Base-by-base conservation (phyloP, 2,113 vertebrate species). In the Isichthys henryi region DNA sequence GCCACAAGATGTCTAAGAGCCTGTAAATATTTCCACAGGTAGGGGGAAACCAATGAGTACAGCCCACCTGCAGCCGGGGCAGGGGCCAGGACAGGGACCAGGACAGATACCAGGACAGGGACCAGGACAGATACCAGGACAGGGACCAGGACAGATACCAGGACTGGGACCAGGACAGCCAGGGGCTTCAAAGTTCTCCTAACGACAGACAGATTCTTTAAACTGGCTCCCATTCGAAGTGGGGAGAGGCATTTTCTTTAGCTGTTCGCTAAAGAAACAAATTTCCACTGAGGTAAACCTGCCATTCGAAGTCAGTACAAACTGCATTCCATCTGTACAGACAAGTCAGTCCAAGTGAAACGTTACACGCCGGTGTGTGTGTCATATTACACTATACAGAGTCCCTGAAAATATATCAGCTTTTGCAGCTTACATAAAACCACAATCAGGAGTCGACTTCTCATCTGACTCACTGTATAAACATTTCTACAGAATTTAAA, bases 141-240 rank as follows among this genome's bases (percentile, higher is more conserved):
- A 50, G 49, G 0, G 49, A 50, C 11, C 49, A 13, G 66, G 70
- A 8, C 9, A 53, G 50, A 0, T 11, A 52, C 50, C 50, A 17
- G 15, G 50, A 52, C 13, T 3, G 50, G 3, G 49, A 50, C 49
- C 3, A 49, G 82, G 82, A 48, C 82, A 23, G 82, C 8, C 48
- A 52, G 84, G 11, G 49, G 45, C 83, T 46, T 89, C 80, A 89
- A 86, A 89, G 89, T 27, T 83, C n/a, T 62, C 53, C 82, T n/a
- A 49, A 56, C 7, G 43, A 48, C 27, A 48, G 58, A 86, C 66
- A 62, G 89, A 52, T 39, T 23, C 13, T 17, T 89, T 62, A 66
- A 86, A 89, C 46, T 89, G 43, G 21, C 43, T 89, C 5, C 53
- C 53, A 58, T 21, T 58, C 39, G 74, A 15, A 43, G 23, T 56